Evolutionary conservation across 2,797 vertebrate genomes (phyloP).

Genomic region (Pipistrellus pipistrellus): DNA sequence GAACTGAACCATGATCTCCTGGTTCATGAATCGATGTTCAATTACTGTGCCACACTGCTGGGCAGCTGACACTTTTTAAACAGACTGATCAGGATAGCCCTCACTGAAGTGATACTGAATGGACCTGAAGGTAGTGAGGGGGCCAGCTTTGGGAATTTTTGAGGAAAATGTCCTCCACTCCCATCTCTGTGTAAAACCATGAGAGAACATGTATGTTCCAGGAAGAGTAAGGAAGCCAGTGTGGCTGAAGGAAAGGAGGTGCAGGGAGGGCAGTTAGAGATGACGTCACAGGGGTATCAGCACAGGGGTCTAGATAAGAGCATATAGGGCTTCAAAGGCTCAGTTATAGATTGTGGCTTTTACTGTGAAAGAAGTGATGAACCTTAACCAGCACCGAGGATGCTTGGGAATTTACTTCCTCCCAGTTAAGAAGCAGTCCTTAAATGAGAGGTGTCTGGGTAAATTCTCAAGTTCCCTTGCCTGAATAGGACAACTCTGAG

Average conservation of each 20-base stretch:
- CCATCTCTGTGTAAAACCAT: not conserved
- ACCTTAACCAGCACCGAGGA: not conserved
- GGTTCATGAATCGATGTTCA: no score
- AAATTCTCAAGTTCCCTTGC: not conserved
- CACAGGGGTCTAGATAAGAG: not conserved
- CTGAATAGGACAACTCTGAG: not conserved
- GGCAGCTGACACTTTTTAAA: not conserved
- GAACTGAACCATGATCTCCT: no score
- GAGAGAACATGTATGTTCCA: not conserved
- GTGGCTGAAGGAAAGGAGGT: not conserved
- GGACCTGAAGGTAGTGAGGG: not conserved
- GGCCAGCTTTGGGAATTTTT: not conserved
- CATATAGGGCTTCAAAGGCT: not conserved
- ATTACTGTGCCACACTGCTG: no score
- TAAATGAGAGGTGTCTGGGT: not conserved
- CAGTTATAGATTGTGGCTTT: not conserved
- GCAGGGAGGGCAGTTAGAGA: not conserved
- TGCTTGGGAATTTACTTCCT: not conserved
- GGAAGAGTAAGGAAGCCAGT: not conserved
- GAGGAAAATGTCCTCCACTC: not conserved
- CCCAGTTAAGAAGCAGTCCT: not conserved
- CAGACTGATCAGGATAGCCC: not conserved
- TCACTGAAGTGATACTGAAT: not conserved
- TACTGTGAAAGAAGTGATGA: not conserved
- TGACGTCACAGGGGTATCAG: not conserved